A percentile compares a stretch with the other conserved stretches of the same genome.
phyloP scores from a whole-genome alignment of 2,113 vertebrate genomes.

The Larimichthys polyactis region DNA sequence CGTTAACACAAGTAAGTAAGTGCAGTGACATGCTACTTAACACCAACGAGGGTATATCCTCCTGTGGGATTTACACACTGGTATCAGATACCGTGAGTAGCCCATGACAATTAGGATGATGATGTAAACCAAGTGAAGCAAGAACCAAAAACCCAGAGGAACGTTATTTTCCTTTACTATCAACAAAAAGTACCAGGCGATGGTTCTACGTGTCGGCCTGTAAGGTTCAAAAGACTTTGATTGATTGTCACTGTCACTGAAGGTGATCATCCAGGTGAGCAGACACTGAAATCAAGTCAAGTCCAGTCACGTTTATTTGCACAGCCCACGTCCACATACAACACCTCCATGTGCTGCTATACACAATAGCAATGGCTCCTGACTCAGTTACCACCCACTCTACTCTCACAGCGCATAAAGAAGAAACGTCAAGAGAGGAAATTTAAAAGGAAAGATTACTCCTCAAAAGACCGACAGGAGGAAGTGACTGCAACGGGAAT shows the following conservation, averaged over 20 bases:
- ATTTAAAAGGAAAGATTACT: not conserved
- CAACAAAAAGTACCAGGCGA: not conserved
- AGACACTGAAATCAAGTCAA: slow-evolving; percentile 34
- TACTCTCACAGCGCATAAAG: not conserved
- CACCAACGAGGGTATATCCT: not conserved
- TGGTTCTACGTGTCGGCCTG: not conserved
- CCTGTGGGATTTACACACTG: slow-evolving; percentile 6
- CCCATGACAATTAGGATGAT: not conserved
- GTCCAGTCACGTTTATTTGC: slow-evolving; percentile 29
- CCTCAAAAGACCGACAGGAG: not conserved
- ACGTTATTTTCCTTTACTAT: not conserved
- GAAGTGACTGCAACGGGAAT: not conserved
- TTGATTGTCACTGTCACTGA: not conserved
- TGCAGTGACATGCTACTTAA: not conserved
- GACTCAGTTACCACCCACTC: not conserved
- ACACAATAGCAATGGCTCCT: not conserved
- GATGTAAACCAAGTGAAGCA: not conserved
- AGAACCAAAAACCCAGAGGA: not conserved
- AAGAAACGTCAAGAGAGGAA: not conserved
- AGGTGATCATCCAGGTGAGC: slow-evolving; percentile 8
- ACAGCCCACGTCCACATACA: not conserved
- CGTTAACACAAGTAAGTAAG: too few species aligned
- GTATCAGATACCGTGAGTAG: not conserved
- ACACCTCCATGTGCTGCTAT: not conserved
- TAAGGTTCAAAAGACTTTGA: not conserved